Percentiles rank a stretch among this genome's conserved stretches.
Conservation (phyloP, 2,888 invertebrate species). For the Myopa tessellatipennis region DNA sequence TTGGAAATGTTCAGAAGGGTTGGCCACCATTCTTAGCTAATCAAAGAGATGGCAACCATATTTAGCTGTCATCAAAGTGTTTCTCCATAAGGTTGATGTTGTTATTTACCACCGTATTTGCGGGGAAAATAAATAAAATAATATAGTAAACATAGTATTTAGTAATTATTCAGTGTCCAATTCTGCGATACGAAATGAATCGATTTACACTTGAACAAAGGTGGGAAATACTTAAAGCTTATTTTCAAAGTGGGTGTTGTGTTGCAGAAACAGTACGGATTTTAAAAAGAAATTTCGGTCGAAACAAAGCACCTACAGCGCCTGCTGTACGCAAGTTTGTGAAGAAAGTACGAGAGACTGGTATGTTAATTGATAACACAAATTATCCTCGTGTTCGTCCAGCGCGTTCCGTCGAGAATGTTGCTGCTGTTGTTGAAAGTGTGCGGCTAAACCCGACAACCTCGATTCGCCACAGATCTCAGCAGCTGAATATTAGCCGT, state of each 20-base stretch:
- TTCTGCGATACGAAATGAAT: neutral
- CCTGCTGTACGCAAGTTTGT: neutral
- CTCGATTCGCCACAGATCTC: slow-evolving; percentile 50
- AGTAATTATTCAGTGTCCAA: too few species aligned
- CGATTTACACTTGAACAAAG: slow-evolving; percentile 3
- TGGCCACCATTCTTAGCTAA: too few species aligned
- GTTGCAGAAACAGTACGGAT: neutral
- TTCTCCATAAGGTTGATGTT: too few species aligned
- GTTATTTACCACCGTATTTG: too few species aligned
- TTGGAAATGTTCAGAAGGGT: too few species aligned
- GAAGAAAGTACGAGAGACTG: neutral
- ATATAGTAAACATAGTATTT: too few species aligned
- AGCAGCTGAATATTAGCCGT: neutral
- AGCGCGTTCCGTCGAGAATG: neutral
- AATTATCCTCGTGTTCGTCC: slow-evolving; percentile 1
- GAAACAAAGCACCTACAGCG: neutral
- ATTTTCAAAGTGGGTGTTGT: neutral
- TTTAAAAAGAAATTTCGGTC: slow-evolving; percentile 6
- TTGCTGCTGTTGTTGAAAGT: neutral
- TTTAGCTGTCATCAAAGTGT: too few species aligned
- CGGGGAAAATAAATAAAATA: too few species aligned
- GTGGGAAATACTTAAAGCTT: neutral
- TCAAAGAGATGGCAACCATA: too few species aligned
- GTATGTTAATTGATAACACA: neutral
- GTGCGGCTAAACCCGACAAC: neutral